These are phyloP conservation scores for Sarcophaga peregrina DNA, from an alignment of 1,140 invertebrate genomes.

Conservation along the genomic window DNA sequence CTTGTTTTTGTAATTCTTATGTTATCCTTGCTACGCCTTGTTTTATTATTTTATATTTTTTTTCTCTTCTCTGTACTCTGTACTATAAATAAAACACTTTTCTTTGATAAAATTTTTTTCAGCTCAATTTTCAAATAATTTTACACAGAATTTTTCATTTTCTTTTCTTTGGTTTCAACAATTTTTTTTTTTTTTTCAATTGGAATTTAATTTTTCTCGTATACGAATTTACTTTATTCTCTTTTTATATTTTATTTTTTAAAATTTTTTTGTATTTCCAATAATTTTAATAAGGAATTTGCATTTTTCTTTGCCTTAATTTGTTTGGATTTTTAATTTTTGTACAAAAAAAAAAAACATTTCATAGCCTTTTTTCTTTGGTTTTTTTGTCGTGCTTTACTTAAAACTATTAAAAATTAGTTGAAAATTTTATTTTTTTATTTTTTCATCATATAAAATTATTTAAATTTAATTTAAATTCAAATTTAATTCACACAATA, in stretches of 20 bases:
- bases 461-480: constrained; percentile 57
- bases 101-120: not conserved
- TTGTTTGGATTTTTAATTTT: constrained; percentile 8
- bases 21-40: constrained; percentile 28
- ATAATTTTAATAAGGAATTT: not conserved
- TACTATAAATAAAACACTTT: constrained; percentile 5
- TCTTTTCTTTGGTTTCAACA: not conserved
- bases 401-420: constrained; percentile 41
- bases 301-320: not conserved
- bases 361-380: constrained; percentile 25
- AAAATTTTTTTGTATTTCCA: constrained; percentile 8
- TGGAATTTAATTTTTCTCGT: not conserved
- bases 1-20: constrained; percentile 11
- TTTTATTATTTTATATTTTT: constrained; percentile 28
- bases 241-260: not conserved
- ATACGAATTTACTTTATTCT: not conserved
- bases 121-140: not conserved
- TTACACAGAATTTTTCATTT: not conserved
- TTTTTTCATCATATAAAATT: constrained; percentile 42
- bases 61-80: not conserved
- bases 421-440: constrained; percentile 28
- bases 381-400: constrained; percentile 28
- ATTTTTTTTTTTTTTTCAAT: not conserved
- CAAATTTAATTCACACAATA: too few relatives aligned
- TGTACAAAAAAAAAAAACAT: not conserved